These are phyloP conservation scores for Trichopria drosophilae DNA, from an alignment of 2,888 invertebrate species.

Conservation along the genomic window DNA sequence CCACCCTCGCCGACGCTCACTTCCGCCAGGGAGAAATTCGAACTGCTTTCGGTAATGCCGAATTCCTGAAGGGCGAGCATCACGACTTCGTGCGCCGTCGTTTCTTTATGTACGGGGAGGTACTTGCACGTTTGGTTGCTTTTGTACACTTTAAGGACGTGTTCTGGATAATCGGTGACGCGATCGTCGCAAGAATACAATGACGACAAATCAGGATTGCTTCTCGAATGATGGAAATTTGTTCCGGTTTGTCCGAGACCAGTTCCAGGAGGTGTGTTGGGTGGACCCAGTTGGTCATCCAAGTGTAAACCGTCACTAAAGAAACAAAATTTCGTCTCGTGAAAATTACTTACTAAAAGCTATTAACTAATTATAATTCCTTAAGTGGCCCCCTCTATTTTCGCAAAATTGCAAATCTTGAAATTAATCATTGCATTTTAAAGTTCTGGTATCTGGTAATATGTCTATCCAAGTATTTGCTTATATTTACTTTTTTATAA, in stretches of 20 bases:
- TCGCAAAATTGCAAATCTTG: slow-evolving; percentile 2
- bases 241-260: slow-evolving; percentile 62
- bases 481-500: too few species aligned
- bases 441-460: background rate
- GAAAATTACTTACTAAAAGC: background rate
- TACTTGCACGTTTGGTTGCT: slow-evolving; percentile 98
- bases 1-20: slow-evolving; percentile 95
- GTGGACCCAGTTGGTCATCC: slow-evolving; percentile 66
- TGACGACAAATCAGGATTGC: slow-evolving; percentile 85
- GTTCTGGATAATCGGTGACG: slow-evolving; percentile 88
- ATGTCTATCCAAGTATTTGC: background rate
- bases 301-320: slow-evolving; percentile 66
- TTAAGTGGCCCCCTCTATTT: too few species aligned
- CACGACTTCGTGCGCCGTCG: slow-evolving; percentile 87
- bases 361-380: slow-evolving; percentile 39
- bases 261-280: slow-evolving; percentile 56
- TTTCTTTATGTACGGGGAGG: slow-evolving; percentile 92
- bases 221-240: slow-evolving; percentile 81
- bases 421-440: background rate
- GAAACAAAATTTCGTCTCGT: slow-evolving; percentile 27
- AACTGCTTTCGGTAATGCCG: slow-evolving; percentile 91
- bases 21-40: slow-evolving; percentile 92
- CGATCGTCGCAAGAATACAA: slow-evolving; percentile 79
- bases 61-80: slow-evolving; percentile 97
- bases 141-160: slow-evolving; percentile 94